Evolutionary conservation across 2,888 invertebrate species (phyloP).

Genomic region (Dorcus hopei): DNA sequence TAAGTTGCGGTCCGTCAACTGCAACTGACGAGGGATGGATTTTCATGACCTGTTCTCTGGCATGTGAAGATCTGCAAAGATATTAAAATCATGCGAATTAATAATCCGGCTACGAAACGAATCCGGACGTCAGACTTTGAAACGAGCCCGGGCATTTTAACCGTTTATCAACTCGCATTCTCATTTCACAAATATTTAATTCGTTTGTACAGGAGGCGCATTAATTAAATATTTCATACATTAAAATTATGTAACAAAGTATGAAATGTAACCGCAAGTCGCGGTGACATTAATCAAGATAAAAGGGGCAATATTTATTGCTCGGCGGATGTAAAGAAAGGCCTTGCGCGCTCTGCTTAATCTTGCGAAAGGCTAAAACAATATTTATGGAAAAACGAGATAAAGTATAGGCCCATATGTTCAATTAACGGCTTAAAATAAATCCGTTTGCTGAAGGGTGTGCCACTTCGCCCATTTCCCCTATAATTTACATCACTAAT

Average conservation of each 20-base stretch:
- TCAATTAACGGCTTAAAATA: slow-evolving; percentile 25
- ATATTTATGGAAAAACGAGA: slow-evolving; percentile 6
- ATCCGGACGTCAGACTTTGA: slow-evolving; percentile 1
- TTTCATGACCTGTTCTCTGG: slow-evolving; percentile 38
- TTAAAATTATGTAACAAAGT: background rate
- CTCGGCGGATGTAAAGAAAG: background rate
- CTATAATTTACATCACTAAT: slow-evolving; percentile 27
- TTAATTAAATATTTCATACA: no score
- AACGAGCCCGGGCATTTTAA: background rate
- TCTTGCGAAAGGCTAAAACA: background rate
- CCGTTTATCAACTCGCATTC: no score
- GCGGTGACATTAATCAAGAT: background rate
- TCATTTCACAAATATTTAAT: background rate
- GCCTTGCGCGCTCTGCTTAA: background rate
- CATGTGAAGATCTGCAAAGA: slow-evolving; percentile 37
- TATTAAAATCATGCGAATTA: slow-evolving; percentile 15
- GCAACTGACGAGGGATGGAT: slow-evolving; percentile 28
- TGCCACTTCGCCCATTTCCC: slow-evolving; percentile 19
- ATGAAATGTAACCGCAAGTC: background rate
- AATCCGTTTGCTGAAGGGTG: slow-evolving; percentile 16
- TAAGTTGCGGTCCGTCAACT: slow-evolving; percentile 45
- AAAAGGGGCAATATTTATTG: background rate
- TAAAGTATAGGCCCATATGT: slow-evolving; percentile 17
- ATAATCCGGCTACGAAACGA: slow-evolving; percentile 7
- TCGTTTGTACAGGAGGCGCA: no score